phyloP scores from a whole-genome alignment of 1,140 invertebrate genomes.

The Trichogramma pretiosum region DNA sequence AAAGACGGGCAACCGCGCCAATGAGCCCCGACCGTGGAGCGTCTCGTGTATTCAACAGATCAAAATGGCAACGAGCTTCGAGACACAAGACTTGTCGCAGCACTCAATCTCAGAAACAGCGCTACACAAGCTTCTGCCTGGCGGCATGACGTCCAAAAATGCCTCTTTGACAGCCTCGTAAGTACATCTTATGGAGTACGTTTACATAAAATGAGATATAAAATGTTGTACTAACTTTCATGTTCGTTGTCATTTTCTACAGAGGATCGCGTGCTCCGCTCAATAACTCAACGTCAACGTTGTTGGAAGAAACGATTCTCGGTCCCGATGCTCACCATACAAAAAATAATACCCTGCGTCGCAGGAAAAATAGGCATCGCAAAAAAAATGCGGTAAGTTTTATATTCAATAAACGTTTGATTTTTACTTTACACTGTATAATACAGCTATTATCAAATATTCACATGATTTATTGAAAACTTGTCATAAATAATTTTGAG shows the following conservation, averaged over 20 bases:
- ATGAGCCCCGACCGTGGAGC: constrained; percentile 67
- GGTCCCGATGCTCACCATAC: constrained; percentile 35
- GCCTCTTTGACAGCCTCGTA: constrained; percentile 37
- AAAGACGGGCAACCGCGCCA: constrained; percentile 33
- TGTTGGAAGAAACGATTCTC: constrained; percentile 37
- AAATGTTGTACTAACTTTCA: not conserved
- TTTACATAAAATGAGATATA: not conserved
- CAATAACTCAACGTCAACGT: constrained; percentile 40
- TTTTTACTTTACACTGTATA: no score
- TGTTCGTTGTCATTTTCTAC: constrained; percentile 18
- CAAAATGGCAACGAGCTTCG: constrained; percentile 24
- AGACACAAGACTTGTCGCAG: constrained; percentile 43
- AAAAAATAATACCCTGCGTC: constrained; percentile 49
- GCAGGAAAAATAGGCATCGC: constrained; percentile 60
- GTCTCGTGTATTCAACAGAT: constrained; percentile 72
- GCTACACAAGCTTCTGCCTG: constrained; percentile 56
- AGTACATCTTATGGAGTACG: constrained; percentile 18
- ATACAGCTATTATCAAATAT: no score
- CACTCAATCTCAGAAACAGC: constrained; percentile 80
- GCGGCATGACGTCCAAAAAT: constrained; percentile 36
- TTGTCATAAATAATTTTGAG: not conserved
- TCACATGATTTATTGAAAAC: no score
- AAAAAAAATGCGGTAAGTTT: constrained; percentile 48
- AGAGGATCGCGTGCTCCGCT: constrained; percentile 36
- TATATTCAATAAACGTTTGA: no score